Base-by-base conservation (phyloP, 2,797 vertebrate genomes). In the Squalus acanthias region DNA sequence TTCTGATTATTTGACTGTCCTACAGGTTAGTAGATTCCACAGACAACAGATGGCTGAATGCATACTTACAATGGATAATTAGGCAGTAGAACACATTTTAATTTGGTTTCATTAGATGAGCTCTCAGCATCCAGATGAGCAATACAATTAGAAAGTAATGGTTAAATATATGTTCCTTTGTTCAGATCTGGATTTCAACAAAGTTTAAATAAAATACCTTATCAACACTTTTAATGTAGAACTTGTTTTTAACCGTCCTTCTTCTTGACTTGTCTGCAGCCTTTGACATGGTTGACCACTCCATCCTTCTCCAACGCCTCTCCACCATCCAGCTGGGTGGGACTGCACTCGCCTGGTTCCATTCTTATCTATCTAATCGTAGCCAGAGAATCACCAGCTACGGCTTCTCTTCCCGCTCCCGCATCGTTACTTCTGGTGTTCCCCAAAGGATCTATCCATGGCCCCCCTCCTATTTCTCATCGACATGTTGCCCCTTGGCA, bases 51-150 rank as follows among this genome's bases (percentile, higher is more conserved):
- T 67, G 63, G n/a, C 63, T 46, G 82, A 20, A 93, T 69, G 65
- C 63, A 93, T 93, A 46, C n/a, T 69, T 93, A 93, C 91, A 17
- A 67, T 67, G 63, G 91, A 69, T 93, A 93, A 93, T 93, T 69
- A 69, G 91, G 17, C 12, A 46, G 46, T 85, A 39, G 63, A n/a
- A 69, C 22, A 46, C 20, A 46, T 67, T 85, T 85, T 93, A 67
- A 93, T 46, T 93, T 22, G 8, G n/a, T 69, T 93, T 93, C 65
- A 93, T 69, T 69, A 46, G 33, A 67, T 93, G n/a, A 93, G 63
- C 65, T 69, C 13, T 24, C 91, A 93, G 91, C 65, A 67, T 69
- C 63, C n/a, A 69, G n/a, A 39, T 22, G 9, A 67, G n/a, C 88
- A 93, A 10, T 46, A 67, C 22, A 65, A 67, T 39, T 93, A 24